Evolutionary conservation across 2,888 invertebrate species (phyloP), one percentile per base, ranked within the genome.

Genomic region (Melieria crassipennis): DNA sequence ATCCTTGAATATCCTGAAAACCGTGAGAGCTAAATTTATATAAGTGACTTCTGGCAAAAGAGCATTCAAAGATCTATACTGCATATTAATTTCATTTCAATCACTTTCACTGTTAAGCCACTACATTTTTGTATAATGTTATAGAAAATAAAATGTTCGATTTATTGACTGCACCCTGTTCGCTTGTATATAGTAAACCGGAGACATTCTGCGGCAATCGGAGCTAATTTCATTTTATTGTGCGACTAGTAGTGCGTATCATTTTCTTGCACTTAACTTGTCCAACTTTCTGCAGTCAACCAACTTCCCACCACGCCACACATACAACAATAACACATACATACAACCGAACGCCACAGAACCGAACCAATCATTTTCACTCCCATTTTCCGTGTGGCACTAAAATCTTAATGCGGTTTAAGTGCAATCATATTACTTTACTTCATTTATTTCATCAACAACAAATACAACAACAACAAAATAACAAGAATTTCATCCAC

Each of bases 401-500:
- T 50, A n/a, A 50, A n/a, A 58, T 30, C 5, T 42, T 58, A 58
- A 58, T 58, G 58, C 58, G 58, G 58, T 58, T 58, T 58, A 58
- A 52, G 13, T 58, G 58, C 58, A 58, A 13, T 52, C 11, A 52
- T 52, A 52, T 58, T 58, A 58, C 42, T 58, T 58, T 42, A 58
- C 58, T 58, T 58, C 58, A 58, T 58, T 58, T 58, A 13, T 58
- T 58, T 58, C 72, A 73, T 72, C 73, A 74, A 73, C 73, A 69
- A 64, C 66, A 74, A 65, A 16, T 66, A 69, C 50, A 69, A 11
- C 61, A 10, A 46, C 58, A 65, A 48, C 64, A 50, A 30, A 30
- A 30, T 30, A 30, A 30, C 30, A 30, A 30, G 30, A 30, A 30
- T 30, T 30, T 30, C 30, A 1, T 30, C 30, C 30, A 30, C 3